Evolutionary conservation across 2,797 vertebrate species (phyloP).

Genomic region (Diceros bicornis): DNA sequence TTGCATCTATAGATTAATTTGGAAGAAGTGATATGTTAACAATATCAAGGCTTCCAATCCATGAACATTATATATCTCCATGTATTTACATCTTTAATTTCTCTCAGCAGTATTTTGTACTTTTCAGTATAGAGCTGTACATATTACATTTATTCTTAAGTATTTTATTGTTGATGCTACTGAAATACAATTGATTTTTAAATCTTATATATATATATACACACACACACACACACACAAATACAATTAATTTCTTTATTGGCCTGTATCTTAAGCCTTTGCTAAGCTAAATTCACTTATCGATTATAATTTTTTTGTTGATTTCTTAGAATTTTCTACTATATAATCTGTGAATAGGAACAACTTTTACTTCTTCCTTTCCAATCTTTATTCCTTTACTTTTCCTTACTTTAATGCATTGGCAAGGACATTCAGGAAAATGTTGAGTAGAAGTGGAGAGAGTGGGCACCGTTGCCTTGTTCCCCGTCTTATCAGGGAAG

Average conservation of each 20-base stretch:
- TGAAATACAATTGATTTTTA: conserved; percentile 21
- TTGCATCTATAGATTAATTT: neutral
- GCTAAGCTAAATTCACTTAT: conserved; percentile 3
- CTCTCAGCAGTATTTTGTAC: neutral
- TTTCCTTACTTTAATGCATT: neutral
- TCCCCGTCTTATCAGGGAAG: neutral
- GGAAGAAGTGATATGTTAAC: neutral
- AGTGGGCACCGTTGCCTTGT: neutral
- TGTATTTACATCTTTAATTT: neutral
- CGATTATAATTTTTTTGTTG: neutral
- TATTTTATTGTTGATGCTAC: conserved; percentile 8
- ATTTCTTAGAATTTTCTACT: conserved; percentile 16
- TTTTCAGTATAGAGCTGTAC: conserved; percentile 1
- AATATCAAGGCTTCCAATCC: neutral
- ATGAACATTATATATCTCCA: neutral
- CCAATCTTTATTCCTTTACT: neutral
- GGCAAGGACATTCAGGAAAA: conserved; percentile 3
- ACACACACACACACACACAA: neutral
- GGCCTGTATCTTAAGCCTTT: neutral
- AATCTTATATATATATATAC: neutral
- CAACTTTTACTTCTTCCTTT: conserved; percentile 10
- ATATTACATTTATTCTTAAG: conserved; percentile 33
- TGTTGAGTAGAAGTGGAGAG: neutral
- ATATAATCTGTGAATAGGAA: conserved; percentile 1
- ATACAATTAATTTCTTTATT: neutral